Conservation (phyloP, 2,113 vertebrate species). For the Uropsilus gracilis region DNA sequence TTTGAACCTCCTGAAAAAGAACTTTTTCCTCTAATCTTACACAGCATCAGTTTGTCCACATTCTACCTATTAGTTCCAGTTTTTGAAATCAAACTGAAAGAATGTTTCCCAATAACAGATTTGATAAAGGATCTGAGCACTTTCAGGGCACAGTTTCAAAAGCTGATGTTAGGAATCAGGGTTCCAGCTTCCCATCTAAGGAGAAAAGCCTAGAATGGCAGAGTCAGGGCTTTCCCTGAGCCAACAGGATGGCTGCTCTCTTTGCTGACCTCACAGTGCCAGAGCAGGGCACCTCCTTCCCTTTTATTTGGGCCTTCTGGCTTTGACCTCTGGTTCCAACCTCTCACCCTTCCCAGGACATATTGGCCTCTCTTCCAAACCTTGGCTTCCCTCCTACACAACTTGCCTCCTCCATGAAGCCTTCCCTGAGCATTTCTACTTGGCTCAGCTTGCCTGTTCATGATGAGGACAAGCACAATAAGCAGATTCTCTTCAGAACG, state of each 20-base stretch:
- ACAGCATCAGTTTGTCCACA: background rate
- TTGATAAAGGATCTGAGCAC: background rate
- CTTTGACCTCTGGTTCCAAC: background rate
- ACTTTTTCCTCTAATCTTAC: background rate
- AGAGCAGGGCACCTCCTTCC: background rate
- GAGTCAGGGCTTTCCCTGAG: background rate
- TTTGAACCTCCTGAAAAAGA: background rate
- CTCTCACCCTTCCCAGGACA: background rate
- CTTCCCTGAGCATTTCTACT: background rate
- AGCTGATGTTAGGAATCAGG: background rate
- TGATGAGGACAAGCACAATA: fast-evolving
- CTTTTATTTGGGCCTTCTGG: background rate
- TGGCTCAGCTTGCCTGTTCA: background rate
- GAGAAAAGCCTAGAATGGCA: background rate
- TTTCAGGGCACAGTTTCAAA: background rate
- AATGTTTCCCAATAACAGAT: background rate
- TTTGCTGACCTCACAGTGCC: background rate
- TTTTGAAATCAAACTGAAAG: background rate
- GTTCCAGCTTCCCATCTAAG: background rate
- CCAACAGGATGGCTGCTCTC: fast-evolving
- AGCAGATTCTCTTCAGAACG: background rate
- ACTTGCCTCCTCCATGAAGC: background rate
- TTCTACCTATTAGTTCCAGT: background rate
- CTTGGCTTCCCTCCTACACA: background rate
- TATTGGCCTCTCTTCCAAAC: background rate